A percentile compares a stretch with the other conserved stretches of the same genome.
phyloP scores from a whole-genome alignment of 2,113 vertebrate species.

The Takifugu flavidus region DNA sequence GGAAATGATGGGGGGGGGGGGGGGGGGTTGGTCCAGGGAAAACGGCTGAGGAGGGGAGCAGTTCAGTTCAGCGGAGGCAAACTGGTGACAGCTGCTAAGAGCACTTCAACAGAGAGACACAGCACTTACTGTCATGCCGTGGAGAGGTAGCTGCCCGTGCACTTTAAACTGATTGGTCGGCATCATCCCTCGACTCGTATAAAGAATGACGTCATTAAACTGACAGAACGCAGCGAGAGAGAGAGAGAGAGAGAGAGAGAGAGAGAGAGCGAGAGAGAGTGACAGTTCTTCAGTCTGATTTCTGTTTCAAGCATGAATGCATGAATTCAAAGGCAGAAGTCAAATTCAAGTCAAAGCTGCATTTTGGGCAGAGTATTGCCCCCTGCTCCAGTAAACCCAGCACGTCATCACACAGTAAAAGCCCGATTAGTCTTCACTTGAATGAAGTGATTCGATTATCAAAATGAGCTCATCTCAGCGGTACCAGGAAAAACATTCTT shows the following conservation, averaged over 20 bases:
- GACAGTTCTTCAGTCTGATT: too few species aligned
- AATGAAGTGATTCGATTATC: constrained; percentile 33
- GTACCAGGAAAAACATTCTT: constrained; percentile 98
- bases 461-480: constrained; percentile 4
- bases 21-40: constrained; percentile 21
- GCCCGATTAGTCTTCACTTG: constrained; percentile 21
- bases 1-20: constrained; percentile 20
- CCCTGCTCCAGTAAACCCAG: too few species aligned
- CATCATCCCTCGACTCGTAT: constrained; percentile 93
- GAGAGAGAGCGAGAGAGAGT: background rate
- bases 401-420: constrained; percentile 8
- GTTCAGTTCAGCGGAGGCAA: constrained; percentile 31
- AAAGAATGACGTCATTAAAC: constrained; percentile 92
- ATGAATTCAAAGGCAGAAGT: too few species aligned
- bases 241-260: constrained; percentile 2
- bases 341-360: too few species aligned
- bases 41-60: constrained; percentile 18
- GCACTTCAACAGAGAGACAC: background rate
- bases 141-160: constrained; percentile 88
- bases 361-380: too few species aligned
- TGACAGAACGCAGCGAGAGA: constrained; percentile 55
- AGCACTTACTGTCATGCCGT: constrained; percentile 90
- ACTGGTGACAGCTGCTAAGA: constrained; percentile 31
- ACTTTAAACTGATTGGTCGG: constrained; percentile 95
- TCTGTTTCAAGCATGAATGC: too few species aligned